Conservation (phyloP, 2,888 invertebrate genomes). For the Thereva unica region DNA sequence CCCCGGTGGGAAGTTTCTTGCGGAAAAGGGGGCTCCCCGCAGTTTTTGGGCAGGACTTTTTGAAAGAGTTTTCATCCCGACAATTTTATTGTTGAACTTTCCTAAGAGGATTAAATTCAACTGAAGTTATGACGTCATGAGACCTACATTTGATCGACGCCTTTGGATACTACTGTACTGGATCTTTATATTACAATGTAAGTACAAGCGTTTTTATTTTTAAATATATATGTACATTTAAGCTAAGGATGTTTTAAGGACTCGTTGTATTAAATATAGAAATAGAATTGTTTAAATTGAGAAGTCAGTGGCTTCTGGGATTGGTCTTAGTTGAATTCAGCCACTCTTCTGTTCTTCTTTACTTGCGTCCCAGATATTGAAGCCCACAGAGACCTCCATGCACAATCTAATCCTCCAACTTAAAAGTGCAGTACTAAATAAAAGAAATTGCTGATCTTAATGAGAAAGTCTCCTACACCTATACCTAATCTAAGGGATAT, state of each 20-base stretch:
- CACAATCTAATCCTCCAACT: too few species aligned
- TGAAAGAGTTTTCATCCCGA: background rate
- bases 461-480: too few species aligned
- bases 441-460: too few species aligned
- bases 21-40: slow-evolving; percentile 3
- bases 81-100: slow-evolving; percentile 26
- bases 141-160: slow-evolving; percentile 59
- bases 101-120: slow-evolving; percentile 38
- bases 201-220: slow-evolving; percentile 46
- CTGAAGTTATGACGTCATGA: slow-evolving; percentile 59
- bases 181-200: slow-evolving; percentile 57
- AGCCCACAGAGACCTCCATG: too few species aligned
- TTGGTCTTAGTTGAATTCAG: too few species aligned
- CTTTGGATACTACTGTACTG: slow-evolving; percentile 58
- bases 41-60: slow-evolving; percentile 6
- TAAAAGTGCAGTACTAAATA: too few species aligned
- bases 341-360: too few species aligned
- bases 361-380: too few species aligned
- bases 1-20: slow-evolving; percentile 14
- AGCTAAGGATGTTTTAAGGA: background rate
- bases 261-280: too few species aligned
- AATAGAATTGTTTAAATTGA: too few species aligned
- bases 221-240: background rate
- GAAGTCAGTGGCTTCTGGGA: too few species aligned
- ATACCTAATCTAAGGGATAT: too few species aligned